A percentile compares a stretch with the other conserved stretches of the same genome.
These are phyloP conservation scores for Phrynocephalus versicolor DNA, from an alignment of 2,113 vertebrate genomes.

Conservation along the genomic window DNA sequence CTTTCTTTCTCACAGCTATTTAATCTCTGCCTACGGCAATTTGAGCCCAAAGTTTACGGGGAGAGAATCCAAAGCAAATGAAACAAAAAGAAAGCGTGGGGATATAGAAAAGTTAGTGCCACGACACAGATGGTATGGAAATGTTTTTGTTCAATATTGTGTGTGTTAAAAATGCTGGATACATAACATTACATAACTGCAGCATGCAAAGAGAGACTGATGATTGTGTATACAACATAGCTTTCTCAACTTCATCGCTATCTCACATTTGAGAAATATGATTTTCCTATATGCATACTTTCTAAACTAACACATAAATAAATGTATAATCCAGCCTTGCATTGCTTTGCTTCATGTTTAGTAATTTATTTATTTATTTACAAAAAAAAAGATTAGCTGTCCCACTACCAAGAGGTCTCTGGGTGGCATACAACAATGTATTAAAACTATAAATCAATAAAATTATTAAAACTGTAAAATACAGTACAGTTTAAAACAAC, in stretches of 20 bases:
- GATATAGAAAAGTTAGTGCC: background rate
- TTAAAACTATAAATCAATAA: too few species aligned
- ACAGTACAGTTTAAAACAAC: too few species aligned
- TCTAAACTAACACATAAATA: background rate
- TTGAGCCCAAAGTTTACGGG: background rate
- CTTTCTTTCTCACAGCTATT: background rate
- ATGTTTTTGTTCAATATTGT: conserved; percentile 4
- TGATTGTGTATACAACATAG: background rate
- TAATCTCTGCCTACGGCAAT: background rate
- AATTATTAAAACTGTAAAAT: too few species aligned
- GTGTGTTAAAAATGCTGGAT: background rate
- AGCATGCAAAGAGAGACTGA: conserved; percentile 3
- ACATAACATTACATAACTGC: background rate
- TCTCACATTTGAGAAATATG: background rate
- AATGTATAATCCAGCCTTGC: conserved; percentile 1
- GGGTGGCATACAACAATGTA: too few species aligned
- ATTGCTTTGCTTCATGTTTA: fast-evolving
- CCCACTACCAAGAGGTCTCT: too few species aligned
- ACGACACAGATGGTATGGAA: background rate
- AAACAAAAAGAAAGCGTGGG: background rate
- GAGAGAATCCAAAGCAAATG: background rate
- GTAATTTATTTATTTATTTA: too few species aligned
- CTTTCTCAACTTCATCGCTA: conserved; percentile 5
- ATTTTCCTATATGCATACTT: background rate
- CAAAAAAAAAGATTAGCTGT: too few species aligned